Conservation (phyloP, 1,140 invertebrate species). For the Apis florea region DNA sequence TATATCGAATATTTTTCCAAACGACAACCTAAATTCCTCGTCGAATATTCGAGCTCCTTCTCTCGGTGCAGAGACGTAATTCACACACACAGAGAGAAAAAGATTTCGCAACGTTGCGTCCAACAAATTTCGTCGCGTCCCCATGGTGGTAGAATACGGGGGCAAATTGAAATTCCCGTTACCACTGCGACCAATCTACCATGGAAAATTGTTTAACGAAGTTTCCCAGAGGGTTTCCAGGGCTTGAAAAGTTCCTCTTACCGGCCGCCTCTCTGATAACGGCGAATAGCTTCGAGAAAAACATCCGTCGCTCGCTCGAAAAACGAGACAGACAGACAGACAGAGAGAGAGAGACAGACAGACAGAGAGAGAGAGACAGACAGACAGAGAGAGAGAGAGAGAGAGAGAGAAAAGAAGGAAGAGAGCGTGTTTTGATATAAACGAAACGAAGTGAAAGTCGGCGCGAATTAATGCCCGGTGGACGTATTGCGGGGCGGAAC, state of each 20-base stretch:
- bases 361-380: no score
- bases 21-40: no score
- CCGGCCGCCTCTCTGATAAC: slow-evolving; percentile 27
- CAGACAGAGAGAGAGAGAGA: neutral
- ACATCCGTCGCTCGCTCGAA: slow-evolving; percentile 47
- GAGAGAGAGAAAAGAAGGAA: neutral
- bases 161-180: neutral
- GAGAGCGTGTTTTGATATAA: slow-evolving; percentile 30
- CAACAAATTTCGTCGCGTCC: neutral
- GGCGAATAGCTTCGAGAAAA: slow-evolving; percentile 21
- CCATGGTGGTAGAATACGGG: neutral
- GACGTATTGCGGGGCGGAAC: slow-evolving; percentile 56
- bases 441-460: slow-evolving; percentile 55
- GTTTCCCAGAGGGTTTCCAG: neutral
- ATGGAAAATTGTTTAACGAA: neutral
- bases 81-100: neutral
- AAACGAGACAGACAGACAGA: no score
- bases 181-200: neutral
- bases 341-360: no score
- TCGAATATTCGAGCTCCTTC: no score
- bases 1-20: no score
- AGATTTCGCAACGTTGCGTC: neutral
- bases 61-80: neutral
- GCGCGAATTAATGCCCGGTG: slow-evolving; percentile 54
- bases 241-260: slow-evolving; percentile 21